Conservation (phyloP, 2,113 vertebrate genomes). For the Pomatorhinus ruficollis region DNA sequence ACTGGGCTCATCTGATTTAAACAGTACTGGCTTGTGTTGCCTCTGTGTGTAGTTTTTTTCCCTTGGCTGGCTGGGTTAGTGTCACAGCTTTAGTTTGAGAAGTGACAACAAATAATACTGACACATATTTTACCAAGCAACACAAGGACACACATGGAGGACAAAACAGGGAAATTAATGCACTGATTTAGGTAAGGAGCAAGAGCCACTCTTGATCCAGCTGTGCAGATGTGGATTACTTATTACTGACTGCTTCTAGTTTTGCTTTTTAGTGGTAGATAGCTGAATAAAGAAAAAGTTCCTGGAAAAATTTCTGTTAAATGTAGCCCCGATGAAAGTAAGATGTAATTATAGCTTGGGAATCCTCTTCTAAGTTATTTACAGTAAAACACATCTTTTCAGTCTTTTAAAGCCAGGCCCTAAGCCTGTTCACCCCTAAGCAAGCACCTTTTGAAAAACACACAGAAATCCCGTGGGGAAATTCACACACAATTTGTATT, state of each 20-base stretch:
- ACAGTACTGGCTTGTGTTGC: constrained; percentile 43
- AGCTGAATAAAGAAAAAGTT: not conserved
- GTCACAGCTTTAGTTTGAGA: constrained; percentile 44
- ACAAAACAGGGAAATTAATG: not conserved
- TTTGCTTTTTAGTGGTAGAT: not conserved
- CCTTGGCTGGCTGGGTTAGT: constrained; percentile 53
- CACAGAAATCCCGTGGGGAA: not conserved
- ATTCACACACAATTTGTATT: not conserved
- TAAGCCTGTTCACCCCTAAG: not conserved
- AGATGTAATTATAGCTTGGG: not conserved
- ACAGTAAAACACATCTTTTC: not conserved
- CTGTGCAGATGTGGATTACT: not conserved
- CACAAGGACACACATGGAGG: constrained; percentile 4
- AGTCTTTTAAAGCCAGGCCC: not conserved
- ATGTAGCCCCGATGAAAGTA: not conserved
- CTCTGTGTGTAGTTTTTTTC: constrained; percentile 22
- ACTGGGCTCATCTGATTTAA: constrained; percentile 65
- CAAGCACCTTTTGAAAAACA: not conserved
- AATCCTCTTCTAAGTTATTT: not conserved
- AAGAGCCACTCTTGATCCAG: not conserved
- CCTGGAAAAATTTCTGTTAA: not conserved
- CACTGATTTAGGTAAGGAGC: not conserved
- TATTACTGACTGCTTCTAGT: not conserved
- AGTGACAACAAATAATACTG: constrained; percentile 47
- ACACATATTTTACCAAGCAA: not conserved